A percentile compares a stretch with the other conserved stretches of the same genome.
Conservation (phyloP, 2,797 vertebrate genomes). For the Diplodus sargus region DNA sequence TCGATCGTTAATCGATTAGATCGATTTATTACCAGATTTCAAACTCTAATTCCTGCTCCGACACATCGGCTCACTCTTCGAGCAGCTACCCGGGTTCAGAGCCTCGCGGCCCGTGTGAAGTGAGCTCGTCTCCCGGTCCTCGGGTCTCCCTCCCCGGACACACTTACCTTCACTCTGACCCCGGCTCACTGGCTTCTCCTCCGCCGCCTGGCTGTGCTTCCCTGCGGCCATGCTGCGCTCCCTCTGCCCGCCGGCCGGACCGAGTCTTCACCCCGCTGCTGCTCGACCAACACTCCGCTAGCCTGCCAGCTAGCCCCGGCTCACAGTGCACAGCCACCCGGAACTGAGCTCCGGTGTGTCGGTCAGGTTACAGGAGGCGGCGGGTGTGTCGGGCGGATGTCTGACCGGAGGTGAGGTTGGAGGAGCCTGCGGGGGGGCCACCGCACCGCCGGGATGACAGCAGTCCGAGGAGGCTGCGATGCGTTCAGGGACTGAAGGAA, state of each 20-base stretch:
- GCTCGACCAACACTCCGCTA: conserved; percentile 44
- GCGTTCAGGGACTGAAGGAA: conserved; percentile 34
- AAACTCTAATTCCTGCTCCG: not conserved
- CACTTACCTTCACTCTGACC: conserved; percentile 77
- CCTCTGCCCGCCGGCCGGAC: conserved; percentile 30
- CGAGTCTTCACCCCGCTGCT: conserved; percentile 32
- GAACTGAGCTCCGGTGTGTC: not conserved
- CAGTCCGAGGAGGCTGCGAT: conserved; percentile 4
- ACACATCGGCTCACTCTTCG: too few relatives aligned
- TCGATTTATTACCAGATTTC: too few relatives aligned
- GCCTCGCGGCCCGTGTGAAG: not conserved
- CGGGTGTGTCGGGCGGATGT: not conserved
- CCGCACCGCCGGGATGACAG: conserved; percentile 12
- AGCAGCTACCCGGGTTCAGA: not conserved
- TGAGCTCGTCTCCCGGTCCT: not conserved
- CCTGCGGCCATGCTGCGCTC: conserved; percentile 73
- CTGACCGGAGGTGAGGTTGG: not conserved
- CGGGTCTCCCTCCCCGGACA: not conserved
- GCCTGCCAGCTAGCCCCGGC: conserved; percentile 37
- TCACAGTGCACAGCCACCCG: conserved; percentile 3
- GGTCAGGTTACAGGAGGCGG: not conserved
- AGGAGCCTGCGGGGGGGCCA: not conserved
- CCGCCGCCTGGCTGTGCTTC: conserved; percentile 51
- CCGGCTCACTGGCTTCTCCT: conserved; percentile 59
- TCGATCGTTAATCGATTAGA: too few relatives aligned